phyloP scores from a whole-genome alignment of 2,797 vertebrate genomes.

The Betta splendens region DNA sequence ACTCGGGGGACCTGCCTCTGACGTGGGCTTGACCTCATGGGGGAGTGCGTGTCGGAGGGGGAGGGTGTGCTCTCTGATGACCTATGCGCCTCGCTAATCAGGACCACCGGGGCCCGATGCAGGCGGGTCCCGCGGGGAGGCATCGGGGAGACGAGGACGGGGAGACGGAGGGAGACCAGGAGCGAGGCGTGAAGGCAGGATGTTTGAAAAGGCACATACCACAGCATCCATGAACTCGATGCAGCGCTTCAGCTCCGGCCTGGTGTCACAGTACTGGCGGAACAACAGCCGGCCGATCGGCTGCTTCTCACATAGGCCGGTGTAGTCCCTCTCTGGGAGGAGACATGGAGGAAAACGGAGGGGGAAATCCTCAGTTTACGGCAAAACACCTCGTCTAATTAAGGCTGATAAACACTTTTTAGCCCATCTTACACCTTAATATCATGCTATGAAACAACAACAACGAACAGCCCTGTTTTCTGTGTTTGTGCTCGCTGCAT shows the following conservation, averaged over 20 bases:
- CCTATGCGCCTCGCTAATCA: conserved; percentile 67
- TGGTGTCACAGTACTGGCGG: conserved; percentile 91
- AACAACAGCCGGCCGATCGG: conserved; percentile 93
- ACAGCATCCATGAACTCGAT: conserved; percentile 92
- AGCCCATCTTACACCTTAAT: conserved; percentile 1
- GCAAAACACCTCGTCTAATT: background rate
- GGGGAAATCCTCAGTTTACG: background rate
- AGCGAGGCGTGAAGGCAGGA: conserved; percentile 4
- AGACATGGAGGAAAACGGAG: conserved; percentile 1
- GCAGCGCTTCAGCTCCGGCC: conserved; percentile 84
- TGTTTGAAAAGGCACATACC: conserved; percentile 37
- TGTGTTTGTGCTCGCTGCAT: conserved; percentile 16
- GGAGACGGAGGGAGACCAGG: conserved; percentile 19
- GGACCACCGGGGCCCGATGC: conserved; percentile 16
- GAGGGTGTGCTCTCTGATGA: conserved; percentile 64
- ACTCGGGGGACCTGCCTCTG: conserved; percentile 69
- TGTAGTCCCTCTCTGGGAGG: conserved; percentile 87
- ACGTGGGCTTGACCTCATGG: conserved; percentile 76
- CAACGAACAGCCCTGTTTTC: conserved; percentile 1
- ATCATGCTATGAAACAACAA: background rate
- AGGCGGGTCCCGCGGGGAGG: conserved; percentile 24
- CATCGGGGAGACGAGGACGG: conserved; percentile 18
- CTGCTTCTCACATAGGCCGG: conserved; percentile 91
- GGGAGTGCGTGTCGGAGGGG: conserved; percentile 60
- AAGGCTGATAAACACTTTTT: background rate